Percentiles rank a stretch among this genome's conserved stretches.
Evolutionary conservation across 2,888 invertebrate species (phyloP).

Genomic region (Diabrotica balteata): DNA sequence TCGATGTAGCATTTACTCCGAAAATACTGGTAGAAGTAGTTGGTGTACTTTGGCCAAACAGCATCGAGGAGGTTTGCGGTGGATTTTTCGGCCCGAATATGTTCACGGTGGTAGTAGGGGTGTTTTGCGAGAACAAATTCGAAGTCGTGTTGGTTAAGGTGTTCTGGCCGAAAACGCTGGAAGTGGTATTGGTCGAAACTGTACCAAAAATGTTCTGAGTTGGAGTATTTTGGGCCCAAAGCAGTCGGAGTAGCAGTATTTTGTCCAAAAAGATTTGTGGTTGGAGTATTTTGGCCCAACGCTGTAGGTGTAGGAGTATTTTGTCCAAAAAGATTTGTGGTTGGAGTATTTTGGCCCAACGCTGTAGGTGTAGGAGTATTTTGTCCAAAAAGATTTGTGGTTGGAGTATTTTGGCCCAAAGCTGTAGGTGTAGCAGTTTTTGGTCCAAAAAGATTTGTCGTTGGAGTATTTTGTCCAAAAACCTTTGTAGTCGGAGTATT

Average conservation of each 20-base stretch:
- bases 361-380: neutral
- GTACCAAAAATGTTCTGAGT: neutral
- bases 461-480: no score
- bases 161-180: neutral
- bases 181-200: neutral
- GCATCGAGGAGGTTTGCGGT: neutral
- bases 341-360: neutral
- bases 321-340: conserved; percentile 1
- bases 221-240: neutral
- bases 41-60: neutral
- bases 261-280: no score
- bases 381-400: neutral
- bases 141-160: neutral
- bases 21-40: neutral
- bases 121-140: neutral
- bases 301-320: neutral
- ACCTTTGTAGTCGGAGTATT: neutral
- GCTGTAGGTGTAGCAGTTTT: neutral
- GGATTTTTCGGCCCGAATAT: neutral
- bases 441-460: no score
- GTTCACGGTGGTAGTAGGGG: neutral
- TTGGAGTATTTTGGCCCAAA: neutral
- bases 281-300: no score
- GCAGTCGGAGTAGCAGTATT: neutral
- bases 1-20: neutral